A percentile compares a stretch with the other conserved stretches of the same genome.
These are phyloP conservation scores for Pandemis cinnamomeana DNA, from an alignment of 2,888 invertebrate genomes.

Conservation along the genomic window DNA sequence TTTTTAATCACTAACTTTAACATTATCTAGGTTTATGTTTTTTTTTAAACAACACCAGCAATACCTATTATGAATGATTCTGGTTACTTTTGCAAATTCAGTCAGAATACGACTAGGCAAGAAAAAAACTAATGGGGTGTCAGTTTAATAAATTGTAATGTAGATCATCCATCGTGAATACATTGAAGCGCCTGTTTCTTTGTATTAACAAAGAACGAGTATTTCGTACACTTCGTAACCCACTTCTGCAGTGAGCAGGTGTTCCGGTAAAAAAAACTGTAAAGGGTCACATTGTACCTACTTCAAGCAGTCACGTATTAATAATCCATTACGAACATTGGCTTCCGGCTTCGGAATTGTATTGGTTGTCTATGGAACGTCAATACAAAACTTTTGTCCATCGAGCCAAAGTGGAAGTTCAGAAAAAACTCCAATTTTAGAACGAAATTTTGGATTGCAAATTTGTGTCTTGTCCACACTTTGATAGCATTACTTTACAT, in stretches of 20 bases:
- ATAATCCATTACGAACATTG: constrained; percentile 29
- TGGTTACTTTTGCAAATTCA: too few species aligned
- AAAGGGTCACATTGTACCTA: constrained; percentile 26
- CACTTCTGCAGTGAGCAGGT: constrained; percentile 20
- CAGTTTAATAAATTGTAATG: too few species aligned
- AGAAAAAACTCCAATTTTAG: constrained; percentile 12
- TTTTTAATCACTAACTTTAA: not conserved
- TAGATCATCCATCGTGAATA: not conserved
- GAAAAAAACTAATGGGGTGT: too few species aligned
- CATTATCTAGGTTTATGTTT: too few species aligned
- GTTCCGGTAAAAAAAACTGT: constrained; percentile 26
- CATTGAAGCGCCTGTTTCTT: not conserved
- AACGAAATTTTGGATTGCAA: not conserved
- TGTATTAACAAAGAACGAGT: not conserved
- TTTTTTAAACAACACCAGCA: too few species aligned
- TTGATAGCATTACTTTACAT: constrained; percentile 4
- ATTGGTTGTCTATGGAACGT: constrained; percentile 26
- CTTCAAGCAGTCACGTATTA: constrained; percentile 34
- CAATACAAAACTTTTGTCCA: constrained; percentile 25
- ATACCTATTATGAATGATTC: too few species aligned
- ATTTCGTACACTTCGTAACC: not conserved
- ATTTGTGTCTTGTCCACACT: not conserved
- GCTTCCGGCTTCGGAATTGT: constrained; percentile 30
- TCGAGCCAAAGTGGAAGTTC: constrained; percentile 15
- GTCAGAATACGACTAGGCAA: too few species aligned